Conservation (phyloP, 2,113 vertebrate species). For the Otocyon megalotis region DNA sequence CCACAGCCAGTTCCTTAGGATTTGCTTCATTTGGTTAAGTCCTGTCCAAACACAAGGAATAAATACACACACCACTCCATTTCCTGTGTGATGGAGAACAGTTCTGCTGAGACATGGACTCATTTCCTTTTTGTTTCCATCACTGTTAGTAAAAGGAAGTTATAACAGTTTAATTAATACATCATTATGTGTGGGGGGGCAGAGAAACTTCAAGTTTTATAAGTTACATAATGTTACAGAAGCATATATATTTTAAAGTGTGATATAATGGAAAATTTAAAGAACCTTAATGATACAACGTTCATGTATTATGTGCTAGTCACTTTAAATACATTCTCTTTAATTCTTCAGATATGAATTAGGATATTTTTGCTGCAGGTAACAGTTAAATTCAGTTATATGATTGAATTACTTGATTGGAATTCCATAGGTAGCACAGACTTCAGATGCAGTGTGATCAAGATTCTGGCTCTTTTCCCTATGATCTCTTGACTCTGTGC, state of each 20-base stretch:
- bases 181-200: not conserved
- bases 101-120: not conserved
- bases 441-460: not conserved
- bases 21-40: conserved; percentile 3
- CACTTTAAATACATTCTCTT: not conserved
- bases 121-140: conserved; percentile 37
- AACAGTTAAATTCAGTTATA: not conserved
- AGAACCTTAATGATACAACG: not conserved
- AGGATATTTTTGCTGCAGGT: not conserved
- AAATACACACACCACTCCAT: not conserved
- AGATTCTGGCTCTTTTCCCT: not conserved
- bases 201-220: not conserved
- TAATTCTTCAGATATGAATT: not conserved
- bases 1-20: not conserved
- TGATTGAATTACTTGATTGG: not conserved
- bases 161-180: conserved; percentile 34
- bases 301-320: not conserved
- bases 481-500: not conserved
- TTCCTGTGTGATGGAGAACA: not conserved
- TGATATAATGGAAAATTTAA: not conserved
- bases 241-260: not conserved
- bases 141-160: not conserved
- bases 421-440: not conserved
- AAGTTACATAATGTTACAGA: not conserved
- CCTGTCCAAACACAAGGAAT: not conserved